Evolutionary conservation across 2,888 invertebrate species (phyloP).

Genomic region (Stenodema calcarata): DNA sequence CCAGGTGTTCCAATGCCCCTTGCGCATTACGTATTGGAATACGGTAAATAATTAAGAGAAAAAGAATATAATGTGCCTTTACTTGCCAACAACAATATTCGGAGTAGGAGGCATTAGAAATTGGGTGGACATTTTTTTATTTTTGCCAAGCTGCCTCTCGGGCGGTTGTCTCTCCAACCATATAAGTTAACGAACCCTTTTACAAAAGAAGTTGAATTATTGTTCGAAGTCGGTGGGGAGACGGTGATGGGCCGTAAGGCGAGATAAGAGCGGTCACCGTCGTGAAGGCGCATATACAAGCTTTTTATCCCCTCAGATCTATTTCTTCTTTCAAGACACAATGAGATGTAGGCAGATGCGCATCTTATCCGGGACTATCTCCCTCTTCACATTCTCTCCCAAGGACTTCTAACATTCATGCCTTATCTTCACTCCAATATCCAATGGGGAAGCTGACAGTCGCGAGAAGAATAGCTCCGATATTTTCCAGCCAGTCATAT

Average conservation of each 20-base stretch:
- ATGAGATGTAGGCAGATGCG: constrained; percentile 29
- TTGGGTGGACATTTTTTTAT: not conserved
- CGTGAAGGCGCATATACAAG: constrained; percentile 19
- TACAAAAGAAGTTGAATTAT: constrained; percentile 26
- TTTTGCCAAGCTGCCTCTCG: not conserved
- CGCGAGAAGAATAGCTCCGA: constrained; percentile 6
- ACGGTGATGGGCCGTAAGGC: constrained; percentile 17
- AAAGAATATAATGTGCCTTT: too few relatives aligned
- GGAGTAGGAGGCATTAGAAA: not conserved
- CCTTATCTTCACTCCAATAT: constrained; percentile 17
- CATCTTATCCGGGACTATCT: constrained; percentile 20
- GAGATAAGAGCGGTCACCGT: constrained; percentile 13
- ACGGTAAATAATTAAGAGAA: too few relatives aligned
- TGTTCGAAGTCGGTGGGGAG: not conserved
- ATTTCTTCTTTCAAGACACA: constrained; percentile 23
- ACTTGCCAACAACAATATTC: not conserved
- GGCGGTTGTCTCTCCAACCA: not conserved
- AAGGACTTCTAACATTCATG: constrained; percentile 34
- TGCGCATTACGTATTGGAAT: too few relatives aligned
- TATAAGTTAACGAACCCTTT: constrained; percentile 6
- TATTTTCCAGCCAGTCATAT: constrained; percentile 7
- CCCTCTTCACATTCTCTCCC: constrained; percentile 14
- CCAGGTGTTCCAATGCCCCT: too few relatives aligned
- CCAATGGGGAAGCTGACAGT: constrained; percentile 13
- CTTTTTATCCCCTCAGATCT: constrained; percentile 12